Conservation (phyloP, 2,888 invertebrate species). For the Chloromyia formosa region DNA sequence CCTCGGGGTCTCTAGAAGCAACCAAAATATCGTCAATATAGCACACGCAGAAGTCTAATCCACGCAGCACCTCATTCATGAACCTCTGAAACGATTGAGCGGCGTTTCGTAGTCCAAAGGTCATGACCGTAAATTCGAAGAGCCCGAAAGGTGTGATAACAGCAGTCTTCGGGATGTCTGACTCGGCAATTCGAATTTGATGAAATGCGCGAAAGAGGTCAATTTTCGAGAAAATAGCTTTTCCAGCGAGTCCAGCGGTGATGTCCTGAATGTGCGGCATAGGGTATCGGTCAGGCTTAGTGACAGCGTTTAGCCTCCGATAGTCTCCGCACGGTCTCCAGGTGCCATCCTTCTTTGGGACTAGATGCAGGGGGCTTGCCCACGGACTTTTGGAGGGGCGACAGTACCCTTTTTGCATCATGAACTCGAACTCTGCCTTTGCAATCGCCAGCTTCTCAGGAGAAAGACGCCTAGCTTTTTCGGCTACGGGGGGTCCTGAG, state of each 20-base stretch:
- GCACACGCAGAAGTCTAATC: too few species aligned
- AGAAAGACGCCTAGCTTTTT: conserved; percentile 50
- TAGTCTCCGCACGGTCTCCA: conserved; percentile 45
- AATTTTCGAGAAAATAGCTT: conserved; percentile 9
- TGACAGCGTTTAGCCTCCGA: background rate
- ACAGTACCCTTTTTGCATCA: conserved; percentile 57
- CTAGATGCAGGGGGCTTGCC: conserved; percentile 58
- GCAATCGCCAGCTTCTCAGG: conserved; percentile 46
- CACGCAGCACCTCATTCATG: too few species aligned
- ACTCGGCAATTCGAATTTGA: too few species aligned
- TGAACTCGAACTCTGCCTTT: background rate
- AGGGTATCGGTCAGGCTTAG: conserved; percentile 5
- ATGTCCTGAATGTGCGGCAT: conserved; percentile 38
- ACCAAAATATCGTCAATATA: too few species aligned
- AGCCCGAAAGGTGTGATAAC: too few species aligned
- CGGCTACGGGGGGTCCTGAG: background rate
- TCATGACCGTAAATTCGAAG: too few species aligned
- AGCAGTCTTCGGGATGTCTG: too few species aligned
- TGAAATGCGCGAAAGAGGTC: conserved; percentile 29
- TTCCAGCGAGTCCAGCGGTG: background rate
- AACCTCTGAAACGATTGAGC: too few species aligned
- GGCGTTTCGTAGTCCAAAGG: too few species aligned
- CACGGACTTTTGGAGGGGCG: conserved; percentile 59
- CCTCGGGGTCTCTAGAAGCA: too few species aligned
- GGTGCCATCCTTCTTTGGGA: conserved; percentile 51